Conservation (phyloP, 2,888 invertebrate genomes). For the Dolichomitus sp. region DNA sequence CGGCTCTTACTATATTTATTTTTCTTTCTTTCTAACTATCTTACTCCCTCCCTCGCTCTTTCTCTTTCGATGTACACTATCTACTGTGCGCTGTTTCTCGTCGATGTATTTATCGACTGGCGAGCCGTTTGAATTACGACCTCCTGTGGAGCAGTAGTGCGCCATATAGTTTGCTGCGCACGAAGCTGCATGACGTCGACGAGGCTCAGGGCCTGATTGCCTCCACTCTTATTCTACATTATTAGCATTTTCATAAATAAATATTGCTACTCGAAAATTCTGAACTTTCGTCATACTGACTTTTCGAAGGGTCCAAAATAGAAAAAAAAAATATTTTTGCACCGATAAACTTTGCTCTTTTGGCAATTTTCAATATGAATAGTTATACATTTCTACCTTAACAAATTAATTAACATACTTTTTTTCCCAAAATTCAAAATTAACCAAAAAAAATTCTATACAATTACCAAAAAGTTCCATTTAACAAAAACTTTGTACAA, state of each 20-base stretch:
- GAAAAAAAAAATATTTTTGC: too few relatives aligned
- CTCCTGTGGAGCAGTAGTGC: constrained; percentile 17
- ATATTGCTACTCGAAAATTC: too few relatives aligned
- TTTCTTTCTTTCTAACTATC: not conserved
- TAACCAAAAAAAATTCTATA: too few relatives aligned
- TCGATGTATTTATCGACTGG: constrained; percentile 63
- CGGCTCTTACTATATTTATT: not conserved
- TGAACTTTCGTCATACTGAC: too few relatives aligned
- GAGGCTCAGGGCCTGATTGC: constrained; percentile 18
- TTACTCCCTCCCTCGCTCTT: not conserved
- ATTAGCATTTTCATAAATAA: not conserved
- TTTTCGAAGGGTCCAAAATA: too few relatives aligned
- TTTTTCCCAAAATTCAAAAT: too few relatives aligned
- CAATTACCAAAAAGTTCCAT: too few relatives aligned
- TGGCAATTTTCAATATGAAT: too few relatives aligned
- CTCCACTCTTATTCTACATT: constrained; percentile 26
- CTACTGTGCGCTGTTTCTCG: not conserved
- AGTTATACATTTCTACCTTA: too few relatives aligned
- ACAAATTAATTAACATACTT: too few relatives aligned
- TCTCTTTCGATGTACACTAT: not conserved
- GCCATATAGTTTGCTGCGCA: not conserved
- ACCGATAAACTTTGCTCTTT: too few relatives aligned
- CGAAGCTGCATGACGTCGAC: constrained; percentile 25
- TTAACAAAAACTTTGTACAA: too few relatives aligned
- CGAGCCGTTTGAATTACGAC: constrained; percentile 63